Conservation (phyloP, 2,888 invertebrate genomes). For the Dusona sp. region DNA sequence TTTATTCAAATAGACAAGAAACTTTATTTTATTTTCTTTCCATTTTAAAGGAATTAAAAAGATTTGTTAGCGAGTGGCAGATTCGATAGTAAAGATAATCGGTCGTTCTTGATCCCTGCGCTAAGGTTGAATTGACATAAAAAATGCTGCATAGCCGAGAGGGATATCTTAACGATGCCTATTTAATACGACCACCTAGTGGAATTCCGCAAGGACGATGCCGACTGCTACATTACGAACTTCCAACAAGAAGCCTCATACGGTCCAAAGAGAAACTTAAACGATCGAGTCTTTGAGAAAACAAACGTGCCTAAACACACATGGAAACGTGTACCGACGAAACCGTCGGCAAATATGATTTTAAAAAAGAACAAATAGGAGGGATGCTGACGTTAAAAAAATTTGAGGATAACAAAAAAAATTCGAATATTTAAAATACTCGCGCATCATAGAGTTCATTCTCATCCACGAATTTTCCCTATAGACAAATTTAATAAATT, state of each 20-base stretch:
- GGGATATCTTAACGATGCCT: neutral
- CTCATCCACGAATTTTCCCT: neutral
- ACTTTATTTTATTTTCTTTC: too few species aligned
- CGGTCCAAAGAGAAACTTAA: neutral
- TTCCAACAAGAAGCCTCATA: neutral
- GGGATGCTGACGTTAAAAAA: neutral
- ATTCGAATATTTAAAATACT: neutral
- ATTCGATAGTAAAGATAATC: too few species aligned
- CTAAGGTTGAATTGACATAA: neutral
- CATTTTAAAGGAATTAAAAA: too few species aligned
- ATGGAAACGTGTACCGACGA: conserved; percentile 33
- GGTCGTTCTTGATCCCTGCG: neutral
- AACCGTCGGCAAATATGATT: conserved; percentile 12
- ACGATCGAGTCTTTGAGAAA: conserved; percentile 59
- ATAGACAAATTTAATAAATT: neutral
- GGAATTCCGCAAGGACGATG: conserved; percentile 7
- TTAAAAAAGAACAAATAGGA: neutral
- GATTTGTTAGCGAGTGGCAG: too few species aligned
- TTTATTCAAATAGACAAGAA: too few species aligned
- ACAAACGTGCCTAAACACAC: conserved; percentile 63
- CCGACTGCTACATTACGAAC: conserved; percentile 16
- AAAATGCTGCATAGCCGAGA: neutral
- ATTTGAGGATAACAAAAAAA: neutral
- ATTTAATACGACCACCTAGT: neutral
- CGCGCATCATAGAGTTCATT: neutral